phyloP scores from a whole-genome alignment of 2,888 invertebrate genomes.

The Deilephila porcellus region DNA sequence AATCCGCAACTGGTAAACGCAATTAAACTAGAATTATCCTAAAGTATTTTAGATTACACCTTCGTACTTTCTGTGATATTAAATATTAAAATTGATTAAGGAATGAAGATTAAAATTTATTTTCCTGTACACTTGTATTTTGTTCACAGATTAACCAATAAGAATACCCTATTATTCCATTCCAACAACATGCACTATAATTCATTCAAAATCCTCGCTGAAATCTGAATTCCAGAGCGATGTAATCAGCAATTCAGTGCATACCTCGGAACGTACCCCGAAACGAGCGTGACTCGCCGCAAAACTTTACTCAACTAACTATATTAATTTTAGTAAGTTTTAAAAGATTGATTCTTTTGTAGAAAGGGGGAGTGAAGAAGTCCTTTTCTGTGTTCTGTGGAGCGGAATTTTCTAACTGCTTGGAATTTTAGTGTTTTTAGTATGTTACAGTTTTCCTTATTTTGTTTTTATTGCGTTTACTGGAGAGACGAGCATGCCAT shows the following conservation, averaged over 20 bases:
- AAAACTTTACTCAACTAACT: slow-evolving; percentile 14
- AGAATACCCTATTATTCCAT: not conserved
- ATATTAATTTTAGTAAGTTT: slow-evolving; percentile 1
- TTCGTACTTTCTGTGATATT: too few species aligned
- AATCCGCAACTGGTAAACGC: too few species aligned
- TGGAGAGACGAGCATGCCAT: too few species aligned
- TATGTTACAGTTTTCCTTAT: not conserved
- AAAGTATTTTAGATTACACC: too few species aligned
- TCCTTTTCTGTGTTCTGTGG: not conserved
- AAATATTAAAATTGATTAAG: too few species aligned
- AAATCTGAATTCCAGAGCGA: slow-evolving; percentile 3
- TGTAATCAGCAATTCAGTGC: slow-evolving; percentile 10
- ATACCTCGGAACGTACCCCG: not conserved
- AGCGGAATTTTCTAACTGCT: not conserved
- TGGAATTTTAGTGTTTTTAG: not conserved
- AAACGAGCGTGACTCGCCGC: slow-evolving; percentile 18
- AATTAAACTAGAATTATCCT: too few species aligned
- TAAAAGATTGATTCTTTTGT: slow-evolving; percentile 14
- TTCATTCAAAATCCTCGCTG: not conserved
- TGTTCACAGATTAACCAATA: too few species aligned
- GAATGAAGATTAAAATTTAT: too few species aligned
- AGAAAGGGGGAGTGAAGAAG: not conserved
- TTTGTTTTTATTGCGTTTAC: too few species aligned
- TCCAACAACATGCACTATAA: not conserved
- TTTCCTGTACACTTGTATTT: too few species aligned